Conservation (phyloP, 2,888 invertebrate species). For the Pardosa pseudoannulata region DNA sequence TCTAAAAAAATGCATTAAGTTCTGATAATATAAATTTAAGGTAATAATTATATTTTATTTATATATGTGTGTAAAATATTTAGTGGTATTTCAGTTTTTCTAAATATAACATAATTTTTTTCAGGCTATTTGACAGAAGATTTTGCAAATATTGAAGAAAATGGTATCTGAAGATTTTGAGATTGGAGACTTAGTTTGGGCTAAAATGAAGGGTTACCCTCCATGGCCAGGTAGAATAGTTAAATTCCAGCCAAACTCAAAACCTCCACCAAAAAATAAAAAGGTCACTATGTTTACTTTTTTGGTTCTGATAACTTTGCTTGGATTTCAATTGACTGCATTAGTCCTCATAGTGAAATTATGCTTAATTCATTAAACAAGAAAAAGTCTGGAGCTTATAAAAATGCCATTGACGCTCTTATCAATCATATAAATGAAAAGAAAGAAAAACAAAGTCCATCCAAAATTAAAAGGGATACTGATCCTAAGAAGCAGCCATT, state of each 20-base stretch:
- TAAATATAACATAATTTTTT: no score
- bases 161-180: conserved; percentile 30
- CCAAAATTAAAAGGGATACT: background rate
- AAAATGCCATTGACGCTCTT: background rate
- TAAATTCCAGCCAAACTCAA: background rate
- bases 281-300: conserved; percentile 71
- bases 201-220: conserved; percentile 33
- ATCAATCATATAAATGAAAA: background rate
- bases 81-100: no score
- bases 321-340: conserved; percentile 90
- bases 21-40: no score
- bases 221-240: conserved; percentile 35
- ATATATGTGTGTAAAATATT: no score
- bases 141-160: no score
- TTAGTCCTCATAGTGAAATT: conserved; percentile 86
- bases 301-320: conserved; percentile 79
- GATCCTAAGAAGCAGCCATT: background rate
- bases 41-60: no score
- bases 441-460: background rate
- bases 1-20: no score
- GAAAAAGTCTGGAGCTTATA: conserved; percentile 82
- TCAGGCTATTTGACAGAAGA: no score
- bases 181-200: conserved; percentile 39
- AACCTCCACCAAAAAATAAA: conserved; percentile 18
- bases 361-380: conserved; percentile 84